Percentiles rank a stretch among this genome's conserved stretches.
Conservation (phyloP, 2,888 invertebrate genomes). For the Mantis religiosa region DNA sequence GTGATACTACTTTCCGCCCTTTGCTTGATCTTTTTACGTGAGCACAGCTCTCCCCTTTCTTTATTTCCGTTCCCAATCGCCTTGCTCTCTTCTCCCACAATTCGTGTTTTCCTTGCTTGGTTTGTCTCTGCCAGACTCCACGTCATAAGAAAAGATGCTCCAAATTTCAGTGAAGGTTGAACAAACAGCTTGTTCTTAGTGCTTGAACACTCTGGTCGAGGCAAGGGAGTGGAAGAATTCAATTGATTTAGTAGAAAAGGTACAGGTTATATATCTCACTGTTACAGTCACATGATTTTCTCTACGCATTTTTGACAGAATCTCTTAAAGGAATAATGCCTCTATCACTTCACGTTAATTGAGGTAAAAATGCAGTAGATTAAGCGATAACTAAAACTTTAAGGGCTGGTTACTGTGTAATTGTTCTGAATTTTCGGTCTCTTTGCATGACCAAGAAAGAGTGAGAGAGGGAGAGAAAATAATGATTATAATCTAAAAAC, state of each 20-base stretch:
- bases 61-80: not conserved
- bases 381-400: too few relatives aligned
- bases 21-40: not conserved
- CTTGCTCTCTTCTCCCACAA: not conserved
- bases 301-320: too few relatives aligned
- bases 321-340: too few relatives aligned
- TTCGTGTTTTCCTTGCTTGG: not conserved
- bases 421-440: too few relatives aligned
- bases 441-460: too few relatives aligned
- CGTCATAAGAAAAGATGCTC: not conserved
- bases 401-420: too few relatives aligned
- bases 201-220: not conserved
- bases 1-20: not conserved
- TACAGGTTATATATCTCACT: too few relatives aligned
- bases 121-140: not conserved
- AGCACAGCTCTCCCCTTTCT: not conserved
- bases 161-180: not conserved
- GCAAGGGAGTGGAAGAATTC: not conserved
- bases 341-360: too few relatives aligned
- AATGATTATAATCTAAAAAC: too few relatives aligned
- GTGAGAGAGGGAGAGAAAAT: too few relatives aligned
- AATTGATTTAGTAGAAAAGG: not conserved
- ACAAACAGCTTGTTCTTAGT: not conserved
- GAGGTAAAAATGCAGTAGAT: too few relatives aligned
- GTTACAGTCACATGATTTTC: too few relatives aligned